These are phyloP conservation scores for Dendronephthya gigantea DNA, from an alignment of 64 coral and sea anemone species.

Conservation along the genomic window DNA sequence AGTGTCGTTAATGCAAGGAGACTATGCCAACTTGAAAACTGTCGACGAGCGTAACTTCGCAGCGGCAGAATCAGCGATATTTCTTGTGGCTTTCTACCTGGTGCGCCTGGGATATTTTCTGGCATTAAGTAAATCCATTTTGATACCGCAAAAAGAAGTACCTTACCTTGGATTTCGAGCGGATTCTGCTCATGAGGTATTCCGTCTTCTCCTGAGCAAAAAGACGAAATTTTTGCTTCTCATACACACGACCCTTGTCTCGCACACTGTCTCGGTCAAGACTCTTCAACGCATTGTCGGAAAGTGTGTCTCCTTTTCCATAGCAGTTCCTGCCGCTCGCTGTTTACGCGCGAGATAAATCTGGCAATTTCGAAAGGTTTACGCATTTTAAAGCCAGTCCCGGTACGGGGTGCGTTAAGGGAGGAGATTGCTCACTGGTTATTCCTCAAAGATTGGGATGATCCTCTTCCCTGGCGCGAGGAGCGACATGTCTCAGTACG, in stretches of 20 bases:
- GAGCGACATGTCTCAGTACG: not conserved
- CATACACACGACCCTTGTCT: not conserved
- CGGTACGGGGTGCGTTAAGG: not conserved
- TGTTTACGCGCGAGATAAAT: not conserved
- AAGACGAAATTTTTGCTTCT: not conserved
- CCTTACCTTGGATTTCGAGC: not conserved
- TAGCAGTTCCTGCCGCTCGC: no score
- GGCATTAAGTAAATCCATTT: not conserved
- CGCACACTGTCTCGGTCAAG: not conserved
- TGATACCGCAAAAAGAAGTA: not conserved
- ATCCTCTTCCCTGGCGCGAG: not conserved
- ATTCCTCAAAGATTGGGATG: not conserved
- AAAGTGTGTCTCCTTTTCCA: no score
- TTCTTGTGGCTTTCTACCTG: not conserved
- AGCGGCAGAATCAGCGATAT: not conserved
- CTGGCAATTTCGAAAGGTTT: not conserved
- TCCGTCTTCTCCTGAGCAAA: not conserved
- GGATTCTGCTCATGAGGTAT: slow-evolving; percentile 8
- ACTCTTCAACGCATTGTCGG: no score
- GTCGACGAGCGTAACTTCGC: not conserved
- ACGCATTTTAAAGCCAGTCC: not conserved
- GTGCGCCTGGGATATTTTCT: slow-evolving; percentile 19
- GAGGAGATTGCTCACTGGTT: not conserved
- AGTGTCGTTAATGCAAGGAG: not conserved
- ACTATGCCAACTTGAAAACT: not conserved